phyloP scores from a whole-genome alignment of 2,888 invertebrate genomes.

The Pristionchus exspectatus region DNA sequence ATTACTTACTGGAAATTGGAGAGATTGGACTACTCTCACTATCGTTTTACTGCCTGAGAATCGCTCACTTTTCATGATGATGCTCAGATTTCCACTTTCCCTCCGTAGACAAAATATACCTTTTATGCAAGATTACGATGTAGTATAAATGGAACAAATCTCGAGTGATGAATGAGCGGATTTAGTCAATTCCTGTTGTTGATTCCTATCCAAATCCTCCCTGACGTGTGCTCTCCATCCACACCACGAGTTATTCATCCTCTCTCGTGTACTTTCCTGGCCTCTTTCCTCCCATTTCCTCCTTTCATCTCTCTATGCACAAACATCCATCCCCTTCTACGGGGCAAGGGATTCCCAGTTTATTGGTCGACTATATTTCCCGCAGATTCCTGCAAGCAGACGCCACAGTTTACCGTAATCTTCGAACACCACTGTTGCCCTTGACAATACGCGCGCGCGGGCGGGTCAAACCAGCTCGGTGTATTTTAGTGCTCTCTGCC shows the following conservation, averaged over 20 bases:
- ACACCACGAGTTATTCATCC: not conserved
- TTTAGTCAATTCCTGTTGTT: too few species aligned
- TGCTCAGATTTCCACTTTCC: not conserved
- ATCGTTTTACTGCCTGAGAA: not conserved
- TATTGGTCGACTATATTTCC: not conserved
- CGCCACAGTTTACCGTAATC: not conserved
- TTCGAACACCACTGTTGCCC: not conserved
- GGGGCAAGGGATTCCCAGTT: not conserved
- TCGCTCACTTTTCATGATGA: not conserved
- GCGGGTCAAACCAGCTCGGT: not conserved
- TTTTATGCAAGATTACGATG: not conserved
- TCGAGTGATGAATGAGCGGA: too few species aligned
- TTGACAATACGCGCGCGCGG: not conserved
- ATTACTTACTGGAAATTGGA: not conserved
- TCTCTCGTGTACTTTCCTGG: not conserved
- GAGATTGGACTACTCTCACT: not conserved
- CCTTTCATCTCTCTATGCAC: not conserved
- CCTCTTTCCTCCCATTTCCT: not conserved
- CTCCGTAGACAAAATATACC: not conserved
- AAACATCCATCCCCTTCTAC: not conserved
- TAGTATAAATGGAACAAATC: too few species aligned
- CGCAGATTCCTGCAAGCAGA: not conserved
- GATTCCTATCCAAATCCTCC: not conserved
- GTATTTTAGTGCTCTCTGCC: conserved; percentile 1
- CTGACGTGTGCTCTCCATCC: not conserved